phyloP scores from a whole-genome alignment of 2,888 invertebrate genomes.

The Eretmocerus hayati region DNA sequence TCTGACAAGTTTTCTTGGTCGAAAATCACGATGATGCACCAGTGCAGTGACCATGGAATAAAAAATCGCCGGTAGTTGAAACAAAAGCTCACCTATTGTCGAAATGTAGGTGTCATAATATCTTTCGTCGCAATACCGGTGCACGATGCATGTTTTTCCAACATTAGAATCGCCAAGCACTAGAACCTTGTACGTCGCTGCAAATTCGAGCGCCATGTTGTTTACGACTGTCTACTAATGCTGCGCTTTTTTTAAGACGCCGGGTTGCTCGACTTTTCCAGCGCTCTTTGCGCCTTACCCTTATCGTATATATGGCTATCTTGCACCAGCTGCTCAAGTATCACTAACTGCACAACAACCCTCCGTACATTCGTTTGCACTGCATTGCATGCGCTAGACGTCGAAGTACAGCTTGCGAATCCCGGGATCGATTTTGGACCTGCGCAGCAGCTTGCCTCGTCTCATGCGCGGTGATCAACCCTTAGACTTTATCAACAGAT shows the following conservation, averaged over 20 bases:
- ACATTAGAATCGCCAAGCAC: constrained; percentile 85
- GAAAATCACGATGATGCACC: no score
- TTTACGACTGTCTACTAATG: no score
- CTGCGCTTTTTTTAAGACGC: no score
- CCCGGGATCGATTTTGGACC: constrained; percentile 38
- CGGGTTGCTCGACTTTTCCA: no score
- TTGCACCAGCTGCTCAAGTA: not conserved
- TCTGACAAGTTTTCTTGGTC: no score
- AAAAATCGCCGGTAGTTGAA: not conserved
- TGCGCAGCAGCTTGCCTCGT: constrained; percentile 27
- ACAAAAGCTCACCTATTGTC: constrained; percentile 69
- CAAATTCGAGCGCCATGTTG: constrained; percentile 75
- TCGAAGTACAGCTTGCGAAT: no score
- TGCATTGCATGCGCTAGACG: no score
- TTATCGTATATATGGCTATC: no score
- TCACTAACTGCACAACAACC: not conserved
- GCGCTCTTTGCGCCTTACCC: no score
- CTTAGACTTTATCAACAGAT: no score
- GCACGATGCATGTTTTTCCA: constrained; percentile 84
- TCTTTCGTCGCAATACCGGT: constrained; percentile 82
- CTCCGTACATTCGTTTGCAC: not conserved
- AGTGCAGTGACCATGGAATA: no score
- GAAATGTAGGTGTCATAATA: constrained; percentile 88
- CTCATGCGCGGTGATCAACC: not conserved
- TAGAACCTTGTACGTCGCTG: constrained; percentile 79